Conservation (phyloP, 2,797 vertebrate genomes). For the Dendrocincla fuliginosa region DNA sequence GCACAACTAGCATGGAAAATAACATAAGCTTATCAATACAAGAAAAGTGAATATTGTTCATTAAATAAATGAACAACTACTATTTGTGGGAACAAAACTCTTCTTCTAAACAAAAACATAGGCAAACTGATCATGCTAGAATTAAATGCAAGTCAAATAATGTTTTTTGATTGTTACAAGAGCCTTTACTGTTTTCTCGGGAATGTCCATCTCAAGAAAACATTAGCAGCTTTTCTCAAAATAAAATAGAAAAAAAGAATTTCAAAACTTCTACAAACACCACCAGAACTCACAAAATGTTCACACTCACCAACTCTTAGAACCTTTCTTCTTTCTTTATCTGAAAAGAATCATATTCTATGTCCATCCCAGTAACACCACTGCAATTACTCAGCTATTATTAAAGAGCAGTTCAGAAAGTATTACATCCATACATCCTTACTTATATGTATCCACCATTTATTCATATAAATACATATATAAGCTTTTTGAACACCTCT, state of each 20-base stretch:
- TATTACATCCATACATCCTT: not conserved
- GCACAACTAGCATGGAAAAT: not conserved
- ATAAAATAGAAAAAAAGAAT: not conserved
- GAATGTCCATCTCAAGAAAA: not conserved
- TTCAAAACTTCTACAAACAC: not conserved
- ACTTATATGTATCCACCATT: too few relatives aligned
- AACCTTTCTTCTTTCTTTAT: not conserved
- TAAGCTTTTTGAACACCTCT: not conserved
- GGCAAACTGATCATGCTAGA: not conserved
- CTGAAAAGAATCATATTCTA: not conserved
- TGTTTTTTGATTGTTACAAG: not conserved
- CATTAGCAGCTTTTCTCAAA: not conserved
- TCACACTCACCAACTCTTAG: not conserved
- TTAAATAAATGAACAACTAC: not conserved
- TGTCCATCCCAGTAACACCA: not conserved
- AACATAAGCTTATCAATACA: not conserved
- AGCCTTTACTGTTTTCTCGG: not conserved
- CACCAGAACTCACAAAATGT: not conserved
- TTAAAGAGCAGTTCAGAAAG: not conserved
- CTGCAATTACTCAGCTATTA: not conserved
- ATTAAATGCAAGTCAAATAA: not conserved
- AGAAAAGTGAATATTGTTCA: not conserved
- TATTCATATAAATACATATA: not conserved
- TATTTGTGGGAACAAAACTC: not conserved
- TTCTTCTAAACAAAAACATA: not conserved